These are phyloP conservation scores for Ylistrum balloti DNA, from an alignment of 1,140 invertebrate species.

Conservation along the genomic window DNA sequence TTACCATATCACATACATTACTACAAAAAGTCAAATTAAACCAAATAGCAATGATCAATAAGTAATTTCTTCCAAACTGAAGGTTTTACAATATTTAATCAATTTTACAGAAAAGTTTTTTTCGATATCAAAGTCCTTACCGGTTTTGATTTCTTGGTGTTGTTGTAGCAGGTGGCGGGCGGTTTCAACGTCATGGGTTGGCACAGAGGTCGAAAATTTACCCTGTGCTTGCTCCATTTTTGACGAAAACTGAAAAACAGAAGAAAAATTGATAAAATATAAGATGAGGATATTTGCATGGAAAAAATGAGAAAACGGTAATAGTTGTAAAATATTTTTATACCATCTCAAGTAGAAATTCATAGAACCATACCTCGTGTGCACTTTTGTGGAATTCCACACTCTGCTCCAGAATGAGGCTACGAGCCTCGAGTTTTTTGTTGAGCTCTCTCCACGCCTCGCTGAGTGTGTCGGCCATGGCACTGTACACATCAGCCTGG, in stretches of 20 bases:
- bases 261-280: too few relatives aligned
- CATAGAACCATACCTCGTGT: conserved; percentile 72
- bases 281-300: too few relatives aligned
- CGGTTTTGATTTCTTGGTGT: conserved; percentile 82
- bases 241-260: conserved; percentile 85
- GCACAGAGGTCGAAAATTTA: conserved; percentile 74
- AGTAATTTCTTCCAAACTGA: too few relatives aligned
- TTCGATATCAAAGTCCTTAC: conserved; percentile 60
- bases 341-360: too few relatives aligned
- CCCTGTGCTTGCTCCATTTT: conserved; percentile 86
- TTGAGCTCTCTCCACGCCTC: conserved; percentile 95
- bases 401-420: conserved; percentile 89
- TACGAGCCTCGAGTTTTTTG: conserved; percentile 89
- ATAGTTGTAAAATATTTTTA: too few relatives aligned
- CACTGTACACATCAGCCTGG: conserved; percentile 89
- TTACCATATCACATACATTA: too few relatives aligned
- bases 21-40: too few relatives aligned
- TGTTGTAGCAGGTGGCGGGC: conserved; percentile 85
- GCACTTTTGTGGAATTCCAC: conserved; percentile 82
- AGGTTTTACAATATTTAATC: too few relatives aligned
- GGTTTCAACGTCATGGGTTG: conserved; percentile 79
- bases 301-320: too few relatives aligned
- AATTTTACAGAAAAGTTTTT: too few relatives aligned
- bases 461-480: conserved; percentile 94
- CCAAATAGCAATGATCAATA: too few relatives aligned